A percentile compares a stretch with the other conserved stretches of the same genome.
Conservation (phyloP, 2,888 invertebrate species). For the Lumbricus terrestris region DNA sequence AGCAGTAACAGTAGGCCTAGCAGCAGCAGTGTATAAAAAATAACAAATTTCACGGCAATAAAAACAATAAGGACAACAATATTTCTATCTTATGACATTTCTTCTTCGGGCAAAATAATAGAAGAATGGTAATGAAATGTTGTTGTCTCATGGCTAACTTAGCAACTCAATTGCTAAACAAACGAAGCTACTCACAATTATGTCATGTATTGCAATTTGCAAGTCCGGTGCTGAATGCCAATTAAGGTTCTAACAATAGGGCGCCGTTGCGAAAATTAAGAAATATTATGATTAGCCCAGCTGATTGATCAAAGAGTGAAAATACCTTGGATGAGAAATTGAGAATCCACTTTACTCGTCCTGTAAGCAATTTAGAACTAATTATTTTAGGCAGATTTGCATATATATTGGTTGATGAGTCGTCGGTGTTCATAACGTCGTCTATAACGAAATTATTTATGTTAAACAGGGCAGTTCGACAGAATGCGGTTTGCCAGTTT, state of each 20-base stretch:
- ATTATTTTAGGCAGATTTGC: neutral
- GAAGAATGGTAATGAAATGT: neutral
- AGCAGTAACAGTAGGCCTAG: too few species aligned
- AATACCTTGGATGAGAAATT: neutral
- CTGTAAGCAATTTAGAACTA: neutral
- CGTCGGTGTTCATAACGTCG: neutral
- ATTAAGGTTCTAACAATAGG: neutral
- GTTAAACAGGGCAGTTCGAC: constrained; percentile 24
- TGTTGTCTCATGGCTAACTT: neutral
- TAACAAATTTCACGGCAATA: too few species aligned
- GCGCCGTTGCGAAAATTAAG: neutral
- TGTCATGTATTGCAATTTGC: neutral
- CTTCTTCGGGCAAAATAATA: neutral
- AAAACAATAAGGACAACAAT: too few species aligned
- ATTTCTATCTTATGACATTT: neutral
- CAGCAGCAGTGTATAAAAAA: too few species aligned
- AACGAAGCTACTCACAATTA: neutral
- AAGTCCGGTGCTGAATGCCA: neutral
- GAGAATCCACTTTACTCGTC: neutral
- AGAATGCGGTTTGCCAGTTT: constrained; percentile 29
- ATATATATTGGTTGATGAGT: neutral
- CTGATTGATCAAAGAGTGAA: neutral
- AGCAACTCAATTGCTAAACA: too few species aligned
- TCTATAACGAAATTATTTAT: neutral
- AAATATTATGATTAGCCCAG: neutral